Percentiles rank a stretch among this genome's conserved stretches.
phyloP scores from a whole-genome alignment of 2,797 vertebrate species.

The Diplodus sargus region DNA sequence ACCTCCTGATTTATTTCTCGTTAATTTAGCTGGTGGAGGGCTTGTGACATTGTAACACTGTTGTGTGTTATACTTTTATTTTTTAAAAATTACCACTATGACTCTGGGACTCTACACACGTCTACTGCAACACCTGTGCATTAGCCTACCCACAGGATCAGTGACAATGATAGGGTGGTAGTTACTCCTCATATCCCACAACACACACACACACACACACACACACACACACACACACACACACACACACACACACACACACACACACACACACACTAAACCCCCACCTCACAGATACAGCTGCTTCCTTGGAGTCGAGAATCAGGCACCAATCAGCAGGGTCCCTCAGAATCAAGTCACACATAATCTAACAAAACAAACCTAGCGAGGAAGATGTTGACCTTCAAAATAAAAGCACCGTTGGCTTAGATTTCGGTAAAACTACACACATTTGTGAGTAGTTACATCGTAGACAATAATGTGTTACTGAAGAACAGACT shows the following conservation, averaged over 20 bases:
- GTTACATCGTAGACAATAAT: no score
- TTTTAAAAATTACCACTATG: neutral
- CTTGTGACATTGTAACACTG: neutral
- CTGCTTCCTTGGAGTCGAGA: slow-evolving; percentile 56
- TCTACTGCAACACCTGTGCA: slow-evolving; percentile 29
- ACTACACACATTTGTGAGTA: no score
- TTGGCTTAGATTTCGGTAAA: neutral
- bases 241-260: slow-evolving; percentile 14
- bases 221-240: slow-evolving; percentile 14
- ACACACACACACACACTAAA: neutral
- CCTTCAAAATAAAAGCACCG: slow-evolving; percentile 68
- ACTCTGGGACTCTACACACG: neutral
- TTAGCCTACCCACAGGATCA: slow-evolving; percentile 6
- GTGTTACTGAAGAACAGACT: no score
- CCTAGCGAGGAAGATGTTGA: neutral
- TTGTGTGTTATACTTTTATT: neutral
- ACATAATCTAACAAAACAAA: slow-evolving; percentile 9
- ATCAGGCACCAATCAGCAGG: slow-evolving; percentile 59
- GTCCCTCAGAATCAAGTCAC: slow-evolving; percentile 36
- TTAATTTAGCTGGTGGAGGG: neutral
- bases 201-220: slow-evolving; percentile 16
- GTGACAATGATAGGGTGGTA: neutral
- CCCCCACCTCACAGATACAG: slow-evolving; percentile 50
- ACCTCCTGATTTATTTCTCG: neutral
- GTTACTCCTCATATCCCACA: neutral